phyloP scores from a whole-genome alignment of 2,888 invertebrate genomes.

The Dysmachus trigonus region DNA sequence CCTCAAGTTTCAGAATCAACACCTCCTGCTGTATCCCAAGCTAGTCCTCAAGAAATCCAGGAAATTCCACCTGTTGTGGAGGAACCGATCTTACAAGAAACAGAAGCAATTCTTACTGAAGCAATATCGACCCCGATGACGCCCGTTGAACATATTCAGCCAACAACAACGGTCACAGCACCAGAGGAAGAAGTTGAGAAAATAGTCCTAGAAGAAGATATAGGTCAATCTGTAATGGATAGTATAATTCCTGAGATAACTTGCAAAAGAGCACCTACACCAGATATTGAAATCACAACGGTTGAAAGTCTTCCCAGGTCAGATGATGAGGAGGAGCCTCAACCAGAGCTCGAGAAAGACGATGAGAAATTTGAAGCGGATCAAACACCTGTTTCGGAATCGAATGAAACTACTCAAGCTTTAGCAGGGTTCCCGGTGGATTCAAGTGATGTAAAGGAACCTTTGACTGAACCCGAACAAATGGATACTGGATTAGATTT shows the following conservation, averaged over 20 bases:
- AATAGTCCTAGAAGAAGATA: neutral
- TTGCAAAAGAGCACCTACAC: constrained; percentile 61
- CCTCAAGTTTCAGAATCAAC: neutral
- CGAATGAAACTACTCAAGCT: constrained; percentile 55
- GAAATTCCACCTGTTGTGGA: constrained; percentile 12
- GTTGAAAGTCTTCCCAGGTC: constrained; percentile 63
- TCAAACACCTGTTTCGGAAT: constrained; percentile 58
- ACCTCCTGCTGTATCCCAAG: neutral
- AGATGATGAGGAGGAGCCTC: constrained; percentile 62
- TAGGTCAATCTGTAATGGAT: constrained; percentile 50
- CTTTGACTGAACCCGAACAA: constrained; percentile 56
- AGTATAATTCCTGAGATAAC: constrained; percentile 57
- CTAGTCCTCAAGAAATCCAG: neutral
- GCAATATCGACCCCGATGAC: constrained; percentile 48
- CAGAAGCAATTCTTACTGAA: constrained; percentile 35
- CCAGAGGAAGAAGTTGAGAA: neutral
- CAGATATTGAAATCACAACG: constrained; percentile 63
- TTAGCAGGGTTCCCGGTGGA: constrained; percentile 54
- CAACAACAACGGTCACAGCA: constrained; percentile 36
- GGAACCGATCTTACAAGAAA: constrained; percentile 30
- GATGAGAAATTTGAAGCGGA: constrained; percentile 53
- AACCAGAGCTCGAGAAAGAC: constrained; percentile 47
- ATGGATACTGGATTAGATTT: constrained; percentile 63
- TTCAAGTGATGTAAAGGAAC: constrained; percentile 49
- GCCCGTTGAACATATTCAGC: constrained; percentile 32